Evolutionary conservation across 2,797 vertebrate genomes (phyloP).

Genomic region (Oophaga sylvatica): DNA sequence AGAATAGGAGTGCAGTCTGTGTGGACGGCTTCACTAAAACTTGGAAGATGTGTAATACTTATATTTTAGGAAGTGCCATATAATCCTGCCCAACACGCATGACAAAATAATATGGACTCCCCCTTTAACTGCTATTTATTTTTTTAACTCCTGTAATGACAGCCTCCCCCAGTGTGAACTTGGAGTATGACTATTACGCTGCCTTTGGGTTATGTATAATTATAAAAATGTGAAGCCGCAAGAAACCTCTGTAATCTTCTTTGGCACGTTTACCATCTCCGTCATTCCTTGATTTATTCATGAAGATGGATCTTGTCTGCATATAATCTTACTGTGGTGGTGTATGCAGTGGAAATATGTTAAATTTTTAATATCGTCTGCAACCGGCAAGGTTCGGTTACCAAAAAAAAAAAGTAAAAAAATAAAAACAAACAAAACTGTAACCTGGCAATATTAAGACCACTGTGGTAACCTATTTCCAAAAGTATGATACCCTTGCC

Average conservation of each 20-base stretch:
- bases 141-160: neutral
- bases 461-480: neutral
- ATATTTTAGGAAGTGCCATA: too few species aligned
- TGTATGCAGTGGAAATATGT: neutral
- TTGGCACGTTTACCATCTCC: neutral
- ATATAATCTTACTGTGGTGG: neutral
- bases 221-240: neutral
- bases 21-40: too few species aligned
- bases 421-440: neutral
- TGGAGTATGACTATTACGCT: neutral
- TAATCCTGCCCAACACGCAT: too few species aligned
- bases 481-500: neutral
- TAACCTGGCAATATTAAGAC: neutral
- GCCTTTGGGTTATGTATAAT: neutral
- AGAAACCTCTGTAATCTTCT: neutral
- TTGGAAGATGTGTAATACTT: too few species aligned
- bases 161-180: neutral
- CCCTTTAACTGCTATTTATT: too few species aligned
- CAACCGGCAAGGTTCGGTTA: neutral
- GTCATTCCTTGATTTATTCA: slow-evolving; percentile 5
- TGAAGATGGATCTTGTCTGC: neutral
- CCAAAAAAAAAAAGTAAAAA: neutral
- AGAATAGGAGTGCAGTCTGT: too few species aligned
- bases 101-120: too few species aligned
- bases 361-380: neutral